phyloP scores from a whole-genome alignment of 2,113 vertebrate genomes.

The Spilogale gracilis region DNA sequence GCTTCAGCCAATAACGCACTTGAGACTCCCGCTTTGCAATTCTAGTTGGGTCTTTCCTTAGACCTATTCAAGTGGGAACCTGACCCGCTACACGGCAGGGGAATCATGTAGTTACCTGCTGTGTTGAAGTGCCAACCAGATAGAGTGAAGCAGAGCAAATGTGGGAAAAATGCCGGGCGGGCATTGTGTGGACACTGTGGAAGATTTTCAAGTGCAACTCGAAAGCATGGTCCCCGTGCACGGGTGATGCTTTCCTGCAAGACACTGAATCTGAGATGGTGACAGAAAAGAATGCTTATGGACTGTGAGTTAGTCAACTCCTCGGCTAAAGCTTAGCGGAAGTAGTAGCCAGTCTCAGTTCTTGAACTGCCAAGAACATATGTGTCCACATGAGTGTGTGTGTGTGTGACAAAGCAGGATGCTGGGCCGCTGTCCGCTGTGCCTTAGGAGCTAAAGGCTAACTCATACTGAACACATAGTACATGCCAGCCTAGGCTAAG shows the following conservation, averaged over 20 bases:
- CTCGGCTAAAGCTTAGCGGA: not conserved
- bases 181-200: not conserved
- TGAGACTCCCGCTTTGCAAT: not conserved
- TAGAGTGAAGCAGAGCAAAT: not conserved
- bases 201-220: not conserved
- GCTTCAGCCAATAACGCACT: not conserved
- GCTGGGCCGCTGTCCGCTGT: not conserved
- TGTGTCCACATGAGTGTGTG: not conserved
- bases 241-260: not conserved
- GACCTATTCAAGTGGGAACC: not conserved
- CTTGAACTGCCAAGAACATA: not conserved
- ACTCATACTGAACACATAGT: not conserved
- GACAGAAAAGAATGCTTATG: not conserved
- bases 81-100: not conserved
- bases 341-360: not conserved
- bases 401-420: not conserved
- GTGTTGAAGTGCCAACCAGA: not conserved
- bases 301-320: not conserved
- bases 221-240: not conserved
- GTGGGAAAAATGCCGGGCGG: not conserved
- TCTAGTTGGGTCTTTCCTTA: conserved; percentile 50
- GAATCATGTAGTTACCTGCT: not conserved
- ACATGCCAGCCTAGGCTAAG: not conserved
- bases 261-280: not conserved
- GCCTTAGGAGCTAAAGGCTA: not conserved